These are phyloP conservation scores for Hemibagrus guttatus DNA, from an alignment of 2,797 vertebrate genomes.

Conservation along the genomic window DNA sequence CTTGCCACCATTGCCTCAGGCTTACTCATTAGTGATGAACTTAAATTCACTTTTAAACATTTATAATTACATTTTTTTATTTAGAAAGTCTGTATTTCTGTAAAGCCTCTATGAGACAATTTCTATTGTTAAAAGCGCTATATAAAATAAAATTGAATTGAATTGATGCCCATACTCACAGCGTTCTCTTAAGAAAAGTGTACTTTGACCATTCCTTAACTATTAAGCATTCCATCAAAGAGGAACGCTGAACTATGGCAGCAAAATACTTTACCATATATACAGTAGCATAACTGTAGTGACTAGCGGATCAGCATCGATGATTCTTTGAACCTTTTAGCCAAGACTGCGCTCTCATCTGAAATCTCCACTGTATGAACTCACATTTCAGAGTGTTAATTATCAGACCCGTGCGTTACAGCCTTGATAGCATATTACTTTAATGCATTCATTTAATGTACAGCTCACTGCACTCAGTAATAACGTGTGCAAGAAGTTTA, in stretches of 20 bases:
- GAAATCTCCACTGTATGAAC: conserved; percentile 6
- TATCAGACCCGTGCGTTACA: conserved; percentile 15
- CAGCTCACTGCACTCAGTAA: conserved; percentile 59
- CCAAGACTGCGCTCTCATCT: background rate
- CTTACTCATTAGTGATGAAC: too few species aligned
- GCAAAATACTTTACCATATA: background rate
- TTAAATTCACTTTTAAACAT: too few species aligned
- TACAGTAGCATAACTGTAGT: background rate
- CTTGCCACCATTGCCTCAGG: too few species aligned
- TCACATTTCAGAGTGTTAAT: conserved; percentile 26
- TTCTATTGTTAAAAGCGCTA: too few species aligned
- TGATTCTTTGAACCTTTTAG: conserved; percentile 3
- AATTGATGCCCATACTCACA: too few species aligned
- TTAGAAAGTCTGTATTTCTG: too few species aligned
- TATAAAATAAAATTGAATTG: too few species aligned
- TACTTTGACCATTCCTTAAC: too few species aligned
- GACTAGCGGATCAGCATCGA: background rate
- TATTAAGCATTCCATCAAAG: background rate
- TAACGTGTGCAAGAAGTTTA: conserved; percentile 45
- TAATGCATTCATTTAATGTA: conserved; percentile 25
- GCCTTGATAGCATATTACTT: conserved; percentile 26
- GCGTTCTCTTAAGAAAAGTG: too few species aligned
- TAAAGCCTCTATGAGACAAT: too few species aligned
- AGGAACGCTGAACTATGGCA: background rate
- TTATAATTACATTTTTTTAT: too few species aligned